These are phyloP conservation scores for Drosophila nigricruria DNA, from an alignment of 2,888 invertebrate genomes.

Conservation along the genomic window DNA sequence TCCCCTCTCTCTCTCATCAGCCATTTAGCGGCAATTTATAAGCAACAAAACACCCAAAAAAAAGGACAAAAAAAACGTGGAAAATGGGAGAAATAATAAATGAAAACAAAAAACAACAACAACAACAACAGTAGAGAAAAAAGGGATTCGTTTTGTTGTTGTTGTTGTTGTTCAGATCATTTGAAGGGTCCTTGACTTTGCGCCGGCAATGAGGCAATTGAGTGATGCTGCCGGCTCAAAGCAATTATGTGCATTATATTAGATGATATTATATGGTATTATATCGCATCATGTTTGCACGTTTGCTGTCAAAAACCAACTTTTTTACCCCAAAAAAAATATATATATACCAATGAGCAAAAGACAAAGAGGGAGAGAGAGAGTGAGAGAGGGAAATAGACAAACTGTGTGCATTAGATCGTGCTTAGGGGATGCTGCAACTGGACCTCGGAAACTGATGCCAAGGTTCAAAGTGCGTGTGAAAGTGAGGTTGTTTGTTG, in stretches of 20 bases:
- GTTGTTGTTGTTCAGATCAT: conserved; percentile 76
- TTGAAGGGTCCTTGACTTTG: conserved; percentile 84
- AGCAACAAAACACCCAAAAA: conserved; percentile 77
- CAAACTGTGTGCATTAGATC: conserved; percentile 47
- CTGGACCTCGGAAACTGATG: conserved; percentile 20
- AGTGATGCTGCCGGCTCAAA: conserved; percentile 55
- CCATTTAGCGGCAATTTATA: conserved; percentile 80
- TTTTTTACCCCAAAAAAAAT: conserved; percentile 82
- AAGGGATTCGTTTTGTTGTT: conserved; percentile 42
- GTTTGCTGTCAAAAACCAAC: conserved; percentile 82
- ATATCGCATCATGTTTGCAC: conserved; percentile 81
- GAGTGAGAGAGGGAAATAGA: background rate
- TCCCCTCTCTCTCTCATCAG: background rate
- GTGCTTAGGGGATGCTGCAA: conserved; percentile 74
- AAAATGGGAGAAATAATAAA: conserved; percentile 77
- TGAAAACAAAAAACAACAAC: conserved; percentile 49
- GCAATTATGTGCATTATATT: conserved; percentile 57
- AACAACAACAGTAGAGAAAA: conserved; percentile 41
- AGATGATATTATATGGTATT: conserved; percentile 58
- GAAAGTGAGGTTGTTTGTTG: conserved; percentile 73
- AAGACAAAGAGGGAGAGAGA: background rate
- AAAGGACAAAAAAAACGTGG: conserved; percentile 45
- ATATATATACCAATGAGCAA: too few species aligned
- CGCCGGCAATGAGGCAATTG: conserved; percentile 62
- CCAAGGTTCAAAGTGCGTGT: conserved; percentile 80